phyloP scores from a whole-genome alignment of 2,888 invertebrate genomes.

The Drosophila peninsularis region DNA sequence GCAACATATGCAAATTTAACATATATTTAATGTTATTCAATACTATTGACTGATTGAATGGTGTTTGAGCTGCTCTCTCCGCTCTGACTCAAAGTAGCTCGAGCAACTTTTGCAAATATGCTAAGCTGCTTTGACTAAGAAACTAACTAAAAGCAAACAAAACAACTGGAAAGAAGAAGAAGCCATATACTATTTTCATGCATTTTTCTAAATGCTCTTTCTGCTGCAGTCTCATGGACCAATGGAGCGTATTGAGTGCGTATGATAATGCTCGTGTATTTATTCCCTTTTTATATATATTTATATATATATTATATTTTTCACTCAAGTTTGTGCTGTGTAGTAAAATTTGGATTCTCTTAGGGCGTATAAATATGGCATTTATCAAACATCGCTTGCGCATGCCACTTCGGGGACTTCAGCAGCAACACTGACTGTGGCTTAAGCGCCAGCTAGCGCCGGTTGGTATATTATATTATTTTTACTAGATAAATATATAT shows the following conservation, averaged over 20 bases:
- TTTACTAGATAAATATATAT: too few relatives aligned
- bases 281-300: not conserved
- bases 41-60: too few relatives aligned
- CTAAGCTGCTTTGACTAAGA: not conserved
- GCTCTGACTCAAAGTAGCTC: too few relatives aligned
- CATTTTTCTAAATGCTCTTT: not conserved
- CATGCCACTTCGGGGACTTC: not conserved
- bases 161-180: not conserved
- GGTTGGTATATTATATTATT: too few relatives aligned
- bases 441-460: not conserved
- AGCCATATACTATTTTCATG: not conserved
- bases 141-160: not conserved
- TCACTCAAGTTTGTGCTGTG: not conserved
- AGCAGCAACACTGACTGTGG: not conserved
- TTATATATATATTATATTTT: not conserved
- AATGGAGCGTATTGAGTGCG: too few relatives aligned
- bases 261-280: not conserved
- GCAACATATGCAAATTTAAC: too few relatives aligned
- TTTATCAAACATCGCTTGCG: constrained; percentile 2
- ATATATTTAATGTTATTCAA: too few relatives aligned
- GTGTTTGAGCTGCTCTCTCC: too few relatives aligned
- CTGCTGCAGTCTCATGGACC: too few relatives aligned
- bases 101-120: not conserved
- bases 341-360: not conserved
- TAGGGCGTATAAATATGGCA: not conserved